A percentile compares a stretch with the other conserved stretches of the same genome.
phyloP scores from a whole-genome alignment of 2,888 invertebrate species.

The Scrobipalpa costella region DNA sequence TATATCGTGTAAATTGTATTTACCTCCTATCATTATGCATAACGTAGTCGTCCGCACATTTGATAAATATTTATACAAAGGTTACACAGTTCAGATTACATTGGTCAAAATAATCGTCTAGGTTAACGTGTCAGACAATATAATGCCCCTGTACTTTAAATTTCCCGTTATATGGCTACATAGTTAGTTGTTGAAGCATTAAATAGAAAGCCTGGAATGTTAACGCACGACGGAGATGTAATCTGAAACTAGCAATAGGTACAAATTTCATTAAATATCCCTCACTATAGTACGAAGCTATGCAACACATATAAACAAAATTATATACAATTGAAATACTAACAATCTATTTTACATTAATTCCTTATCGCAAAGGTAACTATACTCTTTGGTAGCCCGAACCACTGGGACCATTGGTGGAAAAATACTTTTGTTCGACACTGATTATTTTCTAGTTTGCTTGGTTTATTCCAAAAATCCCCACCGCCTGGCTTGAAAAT shows the following conservation, averaged over 20 bases:
- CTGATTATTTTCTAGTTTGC: conserved; percentile 11
- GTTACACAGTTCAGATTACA: conserved; percentile 77
- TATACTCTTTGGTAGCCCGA: conserved; percentile 79
- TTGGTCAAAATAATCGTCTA: conserved; percentile 78
- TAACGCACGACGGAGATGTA: conserved; percentile 38
- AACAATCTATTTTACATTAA: conserved; percentile 70
- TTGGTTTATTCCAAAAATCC: conserved; percentile 11
- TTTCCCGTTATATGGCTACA: conserved; percentile 14
- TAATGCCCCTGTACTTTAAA: conserved; percentile 35
- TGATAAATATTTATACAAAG: conserved; percentile 77
- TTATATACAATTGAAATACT: conserved; percentile 71
- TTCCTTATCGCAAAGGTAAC: conserved; percentile 76
- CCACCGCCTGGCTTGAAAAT: not conserved
- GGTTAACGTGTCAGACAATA: conserved; percentile 52
- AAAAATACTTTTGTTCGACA: conserved; percentile 49
- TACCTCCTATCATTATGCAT: conserved; percentile 76
- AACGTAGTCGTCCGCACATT: conserved; percentile 70
- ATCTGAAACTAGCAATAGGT: conserved; percentile 29
- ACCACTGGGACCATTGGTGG: conserved; percentile 53
- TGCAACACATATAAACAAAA: conserved; percentile 71
- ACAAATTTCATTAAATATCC: conserved; percentile 40
- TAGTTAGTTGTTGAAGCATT: conserved; percentile 30
- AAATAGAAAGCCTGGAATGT: conserved; percentile 73
- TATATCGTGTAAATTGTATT: conserved; percentile 80
- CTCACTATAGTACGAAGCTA: conserved; percentile 55